Conservation (phyloP, 2,888 invertebrate genomes). For the Scaptomyza reducta region DNA sequence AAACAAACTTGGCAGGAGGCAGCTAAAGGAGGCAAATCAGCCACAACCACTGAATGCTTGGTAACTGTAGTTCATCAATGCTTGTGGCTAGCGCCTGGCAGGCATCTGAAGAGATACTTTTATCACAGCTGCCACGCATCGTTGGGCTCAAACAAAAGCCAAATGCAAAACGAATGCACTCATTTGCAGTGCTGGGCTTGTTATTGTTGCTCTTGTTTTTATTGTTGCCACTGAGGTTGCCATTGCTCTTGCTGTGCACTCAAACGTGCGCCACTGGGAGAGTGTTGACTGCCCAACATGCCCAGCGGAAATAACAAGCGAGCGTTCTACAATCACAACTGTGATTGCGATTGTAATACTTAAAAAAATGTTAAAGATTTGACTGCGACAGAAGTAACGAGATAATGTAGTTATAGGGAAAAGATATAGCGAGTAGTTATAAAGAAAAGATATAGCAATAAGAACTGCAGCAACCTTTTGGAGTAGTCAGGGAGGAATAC, state of each 20-base stretch:
- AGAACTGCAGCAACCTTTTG: no score
- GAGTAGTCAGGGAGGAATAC: no score
- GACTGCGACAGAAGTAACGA: not conserved
- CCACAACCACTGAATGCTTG: slow-evolving; percentile 22
- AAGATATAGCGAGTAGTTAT: not conserved
- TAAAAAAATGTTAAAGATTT: not conserved
- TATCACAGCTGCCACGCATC: slow-evolving; percentile 75
- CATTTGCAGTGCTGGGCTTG: slow-evolving; percentile 19
- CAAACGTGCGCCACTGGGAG: slow-evolving; percentile 31
- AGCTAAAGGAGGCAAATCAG: slow-evolving; percentile 8
- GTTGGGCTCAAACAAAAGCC: slow-evolving; percentile 70
- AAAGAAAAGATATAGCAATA: not conserved
- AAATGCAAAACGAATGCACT: slow-evolving; percentile 61
- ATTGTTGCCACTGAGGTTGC: slow-evolving; percentile 8
- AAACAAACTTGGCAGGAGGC: not conserved
- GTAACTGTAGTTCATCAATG: slow-evolving; percentile 53
- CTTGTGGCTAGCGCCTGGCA: slow-evolving; percentile 35
- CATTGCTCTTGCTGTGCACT: slow-evolving; percentile 40
- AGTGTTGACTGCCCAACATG: slow-evolving; percentile 15
- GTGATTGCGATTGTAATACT: not conserved
- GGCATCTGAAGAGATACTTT: slow-evolving; percentile 66
- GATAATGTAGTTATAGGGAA: not conserved
- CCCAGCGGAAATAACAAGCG: not conserved
- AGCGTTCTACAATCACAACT: not conserved
- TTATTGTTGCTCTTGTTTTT: slow-evolving; percentile 9